Evolutionary conservation across 2,888 invertebrate species (phyloP).

Genomic region (Amphipyra tragopoginis): DNA sequence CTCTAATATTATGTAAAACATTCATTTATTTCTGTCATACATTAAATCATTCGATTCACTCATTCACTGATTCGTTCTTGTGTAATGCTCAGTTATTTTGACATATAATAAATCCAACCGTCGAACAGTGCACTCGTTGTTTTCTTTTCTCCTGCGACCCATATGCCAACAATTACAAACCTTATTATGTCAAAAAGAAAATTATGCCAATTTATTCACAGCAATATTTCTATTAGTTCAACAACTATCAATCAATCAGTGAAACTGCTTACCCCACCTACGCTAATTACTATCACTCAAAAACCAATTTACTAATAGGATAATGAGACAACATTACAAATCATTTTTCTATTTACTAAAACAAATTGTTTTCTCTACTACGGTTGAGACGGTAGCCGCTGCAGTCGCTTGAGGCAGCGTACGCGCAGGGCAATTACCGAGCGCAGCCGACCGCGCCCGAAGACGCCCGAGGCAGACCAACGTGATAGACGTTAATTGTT

Average conservation of each 20-base stretch:
- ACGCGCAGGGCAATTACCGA: slow-evolving; percentile 65
- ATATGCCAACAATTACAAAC: too few species aligned
- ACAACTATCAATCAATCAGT: slow-evolving; percentile 40
- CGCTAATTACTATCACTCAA: slow-evolving; percentile 60
- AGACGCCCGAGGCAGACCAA: slow-evolving; percentile 63
- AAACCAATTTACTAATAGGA: slow-evolving; percentile 64
- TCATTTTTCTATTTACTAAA: slow-evolving; percentile 76
- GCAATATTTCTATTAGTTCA: slow-evolving; percentile 38
- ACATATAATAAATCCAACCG: too few species aligned
- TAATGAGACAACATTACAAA: slow-evolving; percentile 69
- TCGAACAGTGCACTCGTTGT: too few species aligned
- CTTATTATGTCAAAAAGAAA: slow-evolving; percentile 26
- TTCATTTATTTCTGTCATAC: too few species aligned
- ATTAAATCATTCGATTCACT: too few species aligned
- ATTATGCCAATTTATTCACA: slow-evolving; percentile 37
- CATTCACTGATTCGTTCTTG: too few species aligned
- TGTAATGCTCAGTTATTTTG: too few species aligned
- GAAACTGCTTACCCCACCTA: slow-evolving; percentile 33
- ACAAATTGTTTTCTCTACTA: slow-evolving; percentile 69
- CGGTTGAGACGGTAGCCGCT: slow-evolving; percentile 65
- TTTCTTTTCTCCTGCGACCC: too few species aligned
- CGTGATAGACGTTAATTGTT: slow-evolving; percentile 83
- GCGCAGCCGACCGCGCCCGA: slow-evolving; percentile 69
- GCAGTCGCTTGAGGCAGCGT: slow-evolving; percentile 68
- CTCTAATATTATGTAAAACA: too few species aligned